Evolutionary conservation across 2,797 vertebrate genomes (phyloP), one percentile per base, ranked within the genome.

Genomic region (Pterois miles): DNA sequence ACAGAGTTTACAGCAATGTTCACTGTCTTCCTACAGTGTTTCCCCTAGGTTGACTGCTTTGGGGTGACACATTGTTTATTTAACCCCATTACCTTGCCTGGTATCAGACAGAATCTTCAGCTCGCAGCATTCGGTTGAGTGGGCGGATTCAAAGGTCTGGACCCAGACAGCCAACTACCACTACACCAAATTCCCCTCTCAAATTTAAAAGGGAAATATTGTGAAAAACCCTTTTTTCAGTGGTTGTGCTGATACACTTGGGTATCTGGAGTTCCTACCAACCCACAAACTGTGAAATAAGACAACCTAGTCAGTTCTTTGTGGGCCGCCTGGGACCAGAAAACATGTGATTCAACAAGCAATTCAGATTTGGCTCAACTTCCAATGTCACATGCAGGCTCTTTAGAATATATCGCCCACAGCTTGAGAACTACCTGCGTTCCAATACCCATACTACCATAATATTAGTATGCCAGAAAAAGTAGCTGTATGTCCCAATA

Each of bases 1-100:
- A 80, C 6, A 18, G 23, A 58, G 64, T 67, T 71, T 8, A 66
- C 25, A 48, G 25, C 29, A 43, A 75, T 25, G 25, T 31, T 67
- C 3, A 66, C 4, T 38, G 46, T 66, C 31, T 58, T 10, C 53
- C 25, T 14, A 16, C 4, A 14, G 52, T 20, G 7, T 48, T 20
- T 48, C 46, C 46, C 13, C 3, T 48, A n/a, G 2, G n/a, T 57
- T 31, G 53, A 13, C 31, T 34, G 31, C 57, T 34, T 34, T 59
- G 57, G 29, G 29, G 56, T 20, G 9, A 22, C 46, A 22, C 8
- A 50, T 50, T 50, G n/a, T 50, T n/a, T 22, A 50, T 50, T 50
- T 50, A 50, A 50, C 46, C 46, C 20, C n/a, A 50, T 22, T 50
- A 22, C 4, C 46, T 11, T 50, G 29, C 56, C 16, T 58, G 16